Conservation (phyloP, 2,113 vertebrate genomes). For the Furnarius figulus region DNA sequence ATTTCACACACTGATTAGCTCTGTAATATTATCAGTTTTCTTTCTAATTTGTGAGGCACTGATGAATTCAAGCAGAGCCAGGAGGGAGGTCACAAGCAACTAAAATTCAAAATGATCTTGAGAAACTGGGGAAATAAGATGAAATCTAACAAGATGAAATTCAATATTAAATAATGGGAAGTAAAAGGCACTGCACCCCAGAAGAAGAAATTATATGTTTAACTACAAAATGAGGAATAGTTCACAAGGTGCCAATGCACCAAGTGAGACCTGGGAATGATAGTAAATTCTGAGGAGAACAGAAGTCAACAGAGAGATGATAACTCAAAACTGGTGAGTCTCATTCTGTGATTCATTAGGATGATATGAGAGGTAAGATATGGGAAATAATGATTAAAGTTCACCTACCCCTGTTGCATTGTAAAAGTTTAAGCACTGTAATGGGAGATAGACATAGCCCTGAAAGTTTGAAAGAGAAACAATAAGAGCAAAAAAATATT, state of each 20-base stretch:
- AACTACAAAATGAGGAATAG: slow-evolving; percentile 15
- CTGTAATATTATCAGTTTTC: background rate
- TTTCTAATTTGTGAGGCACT: slow-evolving; percentile 9
- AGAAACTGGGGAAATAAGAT: slow-evolving; percentile 38
- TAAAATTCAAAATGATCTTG: slow-evolving; percentile 22
- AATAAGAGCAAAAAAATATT: background rate
- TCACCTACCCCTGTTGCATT: background rate
- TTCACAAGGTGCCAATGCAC: background rate
- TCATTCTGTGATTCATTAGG: background rate
- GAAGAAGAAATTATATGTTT: background rate
- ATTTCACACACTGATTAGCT: slow-evolving; percentile 19
- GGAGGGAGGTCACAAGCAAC: background rate
- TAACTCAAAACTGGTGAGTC: background rate
- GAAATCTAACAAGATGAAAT: slow-evolving; percentile 24
- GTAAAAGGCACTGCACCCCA: background rate
- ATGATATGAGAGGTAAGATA: background rate
- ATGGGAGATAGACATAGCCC: background rate
- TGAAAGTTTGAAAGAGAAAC: background rate
- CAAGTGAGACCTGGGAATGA: background rate
- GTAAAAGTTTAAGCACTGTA: background rate
- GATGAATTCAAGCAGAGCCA: background rate
- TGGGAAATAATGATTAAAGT: background rate
- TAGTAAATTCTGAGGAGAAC: background rate
- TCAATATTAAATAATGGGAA: slow-evolving; percentile 36
- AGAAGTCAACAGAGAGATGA: background rate